phyloP scores from a whole-genome alignment of 2,888 invertebrate genomes.

The Ichneumoninae sp. region DNA sequence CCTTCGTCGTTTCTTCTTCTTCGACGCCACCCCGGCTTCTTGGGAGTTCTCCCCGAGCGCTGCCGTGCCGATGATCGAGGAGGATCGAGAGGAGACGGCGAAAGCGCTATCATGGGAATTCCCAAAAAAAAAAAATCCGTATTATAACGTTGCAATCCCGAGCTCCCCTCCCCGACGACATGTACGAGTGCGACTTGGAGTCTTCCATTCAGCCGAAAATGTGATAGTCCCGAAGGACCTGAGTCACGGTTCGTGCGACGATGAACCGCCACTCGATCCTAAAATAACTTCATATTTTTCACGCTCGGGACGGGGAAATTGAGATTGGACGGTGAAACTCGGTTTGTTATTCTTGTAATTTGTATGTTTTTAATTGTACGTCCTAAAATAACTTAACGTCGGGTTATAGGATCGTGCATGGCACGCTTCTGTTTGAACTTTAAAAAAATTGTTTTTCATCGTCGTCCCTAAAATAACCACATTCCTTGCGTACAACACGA shows the following conservation, averaged over 20 bases:
- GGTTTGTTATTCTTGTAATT: conserved; percentile 45
- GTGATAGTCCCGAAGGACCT: conserved; percentile 37
- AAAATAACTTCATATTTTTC: conserved; percentile 60
- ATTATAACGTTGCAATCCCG: conserved; percentile 57
- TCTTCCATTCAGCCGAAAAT: conserved; percentile 22
- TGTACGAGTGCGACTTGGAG: conserved; percentile 55
- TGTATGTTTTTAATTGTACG: conserved; percentile 26
- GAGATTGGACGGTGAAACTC: background rate
- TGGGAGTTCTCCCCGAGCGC: conserved; percentile 57
- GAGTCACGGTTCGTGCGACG: conserved; percentile 1
- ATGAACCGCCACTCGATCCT: conserved; percentile 40
- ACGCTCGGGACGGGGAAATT: background rate
- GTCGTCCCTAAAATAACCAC: no score
- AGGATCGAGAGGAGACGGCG: conserved; percentile 36
- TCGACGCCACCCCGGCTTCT: conserved; percentile 23
- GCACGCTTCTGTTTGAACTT: background rate
- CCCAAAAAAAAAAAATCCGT: background rate
- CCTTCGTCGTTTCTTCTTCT: conserved; percentile 20
- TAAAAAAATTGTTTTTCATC: no score
- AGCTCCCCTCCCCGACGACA: conserved; percentile 53
- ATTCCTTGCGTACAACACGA: no score
- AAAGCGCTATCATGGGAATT: conserved; percentile 62
- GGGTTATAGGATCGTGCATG: background rate
- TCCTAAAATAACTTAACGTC: conserved; percentile 42
- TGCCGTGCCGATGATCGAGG: conserved; percentile 54